Conservation (phyloP, 2,113 vertebrate genomes). For the Rhea pennata region DNA sequence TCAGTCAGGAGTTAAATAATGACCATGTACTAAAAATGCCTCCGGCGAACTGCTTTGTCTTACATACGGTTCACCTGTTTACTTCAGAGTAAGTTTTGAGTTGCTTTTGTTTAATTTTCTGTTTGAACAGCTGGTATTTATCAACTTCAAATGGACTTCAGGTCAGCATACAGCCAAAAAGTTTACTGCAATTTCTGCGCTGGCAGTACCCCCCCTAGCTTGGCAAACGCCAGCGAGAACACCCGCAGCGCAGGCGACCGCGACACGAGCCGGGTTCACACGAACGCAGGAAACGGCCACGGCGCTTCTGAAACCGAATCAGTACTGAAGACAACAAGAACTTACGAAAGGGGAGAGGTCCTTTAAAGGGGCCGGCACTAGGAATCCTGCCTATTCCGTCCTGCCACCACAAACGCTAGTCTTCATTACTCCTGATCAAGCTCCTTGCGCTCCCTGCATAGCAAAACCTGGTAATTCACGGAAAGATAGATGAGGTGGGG, state of each 20-base stretch:
- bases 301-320: background rate
- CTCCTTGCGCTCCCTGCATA: accelerated
- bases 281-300: background rate
- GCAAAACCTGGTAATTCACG: background rate
- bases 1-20: slow-evolving; percentile 77
- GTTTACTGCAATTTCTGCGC: slow-evolving; percentile 14
- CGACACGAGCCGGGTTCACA: background rate
- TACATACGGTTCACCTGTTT: slow-evolving; percentile 72
- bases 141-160: slow-evolving; percentile 64
- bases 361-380: background rate
- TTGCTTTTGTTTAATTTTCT: slow-evolving; percentile 69
- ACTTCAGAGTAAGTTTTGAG: slow-evolving; percentile 69
- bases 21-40: slow-evolving; percentile 71
- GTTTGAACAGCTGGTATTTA: slow-evolving; percentile 70
- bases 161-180: slow-evolving; percentile 30
- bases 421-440: background rate
- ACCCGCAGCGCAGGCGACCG: background rate
- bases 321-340: background rate
- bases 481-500: background rate
- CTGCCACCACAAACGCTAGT: accelerated
- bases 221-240: slow-evolving; percentile 1
- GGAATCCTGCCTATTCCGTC: background rate
- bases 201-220: background rate
- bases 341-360: accelerated
- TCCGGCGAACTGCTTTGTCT: slow-evolving; percentile 72